Percentiles rank a stretch among this genome's conserved stretches.
These are phyloP conservation scores for Aquatica leii DNA, from an alignment of 2,888 invertebrate species.

Conservation along the genomic window DNA sequence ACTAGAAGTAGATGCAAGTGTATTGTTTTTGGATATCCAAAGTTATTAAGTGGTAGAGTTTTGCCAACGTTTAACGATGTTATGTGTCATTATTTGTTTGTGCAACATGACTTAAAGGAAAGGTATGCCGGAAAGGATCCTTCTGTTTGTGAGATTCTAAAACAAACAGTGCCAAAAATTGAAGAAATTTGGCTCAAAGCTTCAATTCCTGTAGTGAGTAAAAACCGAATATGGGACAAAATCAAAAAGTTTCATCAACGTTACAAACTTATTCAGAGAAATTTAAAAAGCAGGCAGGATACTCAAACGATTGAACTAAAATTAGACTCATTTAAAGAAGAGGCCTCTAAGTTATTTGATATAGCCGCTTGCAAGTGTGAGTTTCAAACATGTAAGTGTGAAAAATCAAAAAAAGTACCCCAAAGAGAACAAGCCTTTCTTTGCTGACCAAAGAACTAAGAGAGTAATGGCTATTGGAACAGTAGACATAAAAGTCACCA, in stretches of 20 bases:
- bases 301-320: too few species aligned
- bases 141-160: conserved; percentile 6
- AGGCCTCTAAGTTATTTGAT: too few species aligned
- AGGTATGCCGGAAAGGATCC: conserved; percentile 10
- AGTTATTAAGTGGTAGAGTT: not conserved
- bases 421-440: too few species aligned
- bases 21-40: conserved; percentile 10
- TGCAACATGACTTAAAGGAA: conserved; percentile 7
- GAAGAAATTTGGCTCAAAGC: conserved; percentile 37
- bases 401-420: too few species aligned
- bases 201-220: conserved; percentile 13
- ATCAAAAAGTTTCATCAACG: conserved; percentile 3
- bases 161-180: conserved; percentile 27
- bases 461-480: too few species aligned
- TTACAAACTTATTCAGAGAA: too few species aligned
- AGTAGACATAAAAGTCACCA: too few species aligned
- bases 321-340: too few species aligned
- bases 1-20: conserved; percentile 12
- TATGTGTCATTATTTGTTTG: conserved; percentile 9
- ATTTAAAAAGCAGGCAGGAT: too few species aligned
- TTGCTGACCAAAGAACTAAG: too few species aligned
- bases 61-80: conserved; percentile 12
- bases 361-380: too few species aligned
- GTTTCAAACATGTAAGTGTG: too few species aligned
- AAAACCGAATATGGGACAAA: conserved; percentile 5